Base-by-base conservation (phyloP, 2,888 invertebrate genomes). In the Leptura quadrifasciata region DNA sequence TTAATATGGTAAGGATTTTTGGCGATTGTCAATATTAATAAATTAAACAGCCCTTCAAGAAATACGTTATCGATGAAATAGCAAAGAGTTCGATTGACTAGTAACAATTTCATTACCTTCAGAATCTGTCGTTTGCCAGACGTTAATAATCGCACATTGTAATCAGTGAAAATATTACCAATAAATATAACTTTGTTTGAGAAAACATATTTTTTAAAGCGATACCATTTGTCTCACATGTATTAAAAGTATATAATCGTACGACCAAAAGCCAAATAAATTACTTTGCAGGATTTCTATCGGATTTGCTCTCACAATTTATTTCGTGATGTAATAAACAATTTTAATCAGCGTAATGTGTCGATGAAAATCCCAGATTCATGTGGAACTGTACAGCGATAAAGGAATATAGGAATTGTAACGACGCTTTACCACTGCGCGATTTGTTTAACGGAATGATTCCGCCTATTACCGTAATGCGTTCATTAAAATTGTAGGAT, bases 281-380 rank as follows among this genome's bases (percentile, higher is more conserved):
- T 47, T 47, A 47, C 47, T 47, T n/a, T 6, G 4, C 2, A 47
- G 47, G 47, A 47, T 47, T 47, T 47, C 15, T 47, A n/a, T 15
- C n/a, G 47, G 47, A 47, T 47, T 47, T 47, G n/a, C 47, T n/a
- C 47, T 47, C 47, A n/a, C 47, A n/a, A n/a, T 47, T 47, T 47
- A 47, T 47, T n/a, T 5, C 47, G n/a, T n/a, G 47, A 47, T 47
- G 17, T 47, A 47, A 47, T 47, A 47, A 47, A 47, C 47, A 47
- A 47, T 47, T 47, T 47, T n/a, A 47, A 47, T 47, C 47, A 47
- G n/a, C 47, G 47, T 47, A 47, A 47, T 47, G 47, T 47, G 47
- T 47, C 47, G 47, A 47, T 47, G 47, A 47, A 47, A 47, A 47
- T 47, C 47, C 47, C 15, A n/a, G 47, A 47, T 47, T 47, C 47